Conservation (phyloP, 2,113 vertebrate species). For the Siniperca knerii region DNA sequence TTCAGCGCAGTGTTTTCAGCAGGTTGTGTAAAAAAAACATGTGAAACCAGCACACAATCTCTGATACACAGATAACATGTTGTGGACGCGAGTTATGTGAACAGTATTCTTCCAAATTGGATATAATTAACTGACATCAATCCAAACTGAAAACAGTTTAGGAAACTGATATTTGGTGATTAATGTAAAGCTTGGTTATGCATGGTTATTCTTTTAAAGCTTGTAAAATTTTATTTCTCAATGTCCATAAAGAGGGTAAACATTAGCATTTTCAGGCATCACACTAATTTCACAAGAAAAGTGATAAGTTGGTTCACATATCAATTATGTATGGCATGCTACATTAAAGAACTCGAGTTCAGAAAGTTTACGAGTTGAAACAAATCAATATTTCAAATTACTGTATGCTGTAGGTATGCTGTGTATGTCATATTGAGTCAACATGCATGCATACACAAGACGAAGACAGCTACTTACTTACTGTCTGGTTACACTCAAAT, state of each 20-base stretch:
- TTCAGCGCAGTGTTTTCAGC: neutral
- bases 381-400: neutral
- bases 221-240: neutral
- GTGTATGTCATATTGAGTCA: neutral
- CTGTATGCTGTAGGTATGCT: neutral
- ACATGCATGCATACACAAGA: neutral
- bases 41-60: neutral
- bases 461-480: neutral
- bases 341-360: neutral
- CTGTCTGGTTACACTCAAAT: neutral
- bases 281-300: neutral
- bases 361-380: neutral
- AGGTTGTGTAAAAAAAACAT: too few relatives aligned
- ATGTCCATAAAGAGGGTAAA: neutral
- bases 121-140: neutral
- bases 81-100: neutral
- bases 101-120: neutral
- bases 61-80: neutral
- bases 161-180: neutral
- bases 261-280: neutral
- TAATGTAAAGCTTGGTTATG: neutral
- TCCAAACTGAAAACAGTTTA: neutral
- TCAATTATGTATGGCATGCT: neutral
- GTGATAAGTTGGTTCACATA: neutral
- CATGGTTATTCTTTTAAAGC: neutral